Evolutionary conservation across 2,113 vertebrate genomes (phyloP).

Genomic region (Toxotes jaculatrix): DNA sequence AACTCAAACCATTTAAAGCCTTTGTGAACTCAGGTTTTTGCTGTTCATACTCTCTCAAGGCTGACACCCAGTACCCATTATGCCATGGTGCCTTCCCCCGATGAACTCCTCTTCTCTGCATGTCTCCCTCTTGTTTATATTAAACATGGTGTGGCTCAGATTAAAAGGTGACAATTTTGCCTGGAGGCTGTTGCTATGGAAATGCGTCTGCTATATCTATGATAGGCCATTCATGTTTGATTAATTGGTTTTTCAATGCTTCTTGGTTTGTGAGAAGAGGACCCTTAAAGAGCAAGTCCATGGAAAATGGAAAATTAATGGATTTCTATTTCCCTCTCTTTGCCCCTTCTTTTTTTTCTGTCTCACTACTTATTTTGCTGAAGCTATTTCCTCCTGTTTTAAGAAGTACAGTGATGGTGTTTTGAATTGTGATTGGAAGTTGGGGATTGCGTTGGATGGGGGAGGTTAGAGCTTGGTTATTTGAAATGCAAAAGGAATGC

Average conservation of each 20-base stretch:
- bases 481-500: constrained; percentile 83
- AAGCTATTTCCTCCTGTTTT: constrained; percentile 78
- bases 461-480: constrained; percentile 74
- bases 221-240: constrained; percentile 89
- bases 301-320: constrained; percentile 86
- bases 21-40: not conserved
- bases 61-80: constrained; percentile 11
- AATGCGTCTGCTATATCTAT: constrained; percentile 83
- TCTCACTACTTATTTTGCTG: constrained; percentile 57
- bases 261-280: constrained; percentile 85
- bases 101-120: constrained; percentile 42
- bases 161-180: constrained; percentile 85
- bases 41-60: not conserved
- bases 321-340: constrained; percentile 78
- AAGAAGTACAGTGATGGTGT: constrained; percentile 79
- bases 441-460: constrained; percentile 75
- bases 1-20: not conserved
- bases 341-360: constrained; percentile 22
- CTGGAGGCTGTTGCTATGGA: constrained; percentile 87
- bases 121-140: constrained; percentile 81
- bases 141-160: constrained; percentile 81
- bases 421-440: constrained; percentile 83
- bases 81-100: constrained; percentile 7
- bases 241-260: constrained; percentile 88
- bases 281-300: constrained; percentile 85